phyloP scores from a whole-genome alignment of 30 jellyfish, hydroid and myxozoan genomes.

The Hydractinia echinata region DNA sequence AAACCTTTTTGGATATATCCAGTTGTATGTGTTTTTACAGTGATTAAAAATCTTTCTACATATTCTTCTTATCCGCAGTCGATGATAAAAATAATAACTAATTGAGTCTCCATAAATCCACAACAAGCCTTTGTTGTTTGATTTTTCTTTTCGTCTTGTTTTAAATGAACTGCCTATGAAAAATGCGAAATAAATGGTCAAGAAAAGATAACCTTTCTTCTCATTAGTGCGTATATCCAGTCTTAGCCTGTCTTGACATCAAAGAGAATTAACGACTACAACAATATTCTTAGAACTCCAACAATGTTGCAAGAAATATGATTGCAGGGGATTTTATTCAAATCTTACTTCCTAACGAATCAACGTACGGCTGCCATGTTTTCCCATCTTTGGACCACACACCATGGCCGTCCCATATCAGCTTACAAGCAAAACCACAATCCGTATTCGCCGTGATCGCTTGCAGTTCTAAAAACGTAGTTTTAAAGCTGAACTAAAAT shows the following conservation, averaged over 20 bases:
- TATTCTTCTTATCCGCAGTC: slow-evolving; percentile 42
- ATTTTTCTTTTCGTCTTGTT: neutral
- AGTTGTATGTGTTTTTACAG: slow-evolving; percentile 83
- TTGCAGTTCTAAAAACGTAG: slow-evolving; percentile 28
- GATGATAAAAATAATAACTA: slow-evolving; percentile 71
- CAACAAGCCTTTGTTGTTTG: slow-evolving; percentile 28
- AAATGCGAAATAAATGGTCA: neutral
- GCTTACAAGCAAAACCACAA: slow-evolving; percentile 82
- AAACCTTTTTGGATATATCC: slow-evolving; percentile 92
- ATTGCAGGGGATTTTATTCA: too few species aligned
- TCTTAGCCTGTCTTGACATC: too few species aligned
- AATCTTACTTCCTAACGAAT: neutral
- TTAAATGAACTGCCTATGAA: neutral
- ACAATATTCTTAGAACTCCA: too few species aligned
- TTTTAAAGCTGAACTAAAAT: too few species aligned
- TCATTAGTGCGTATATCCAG: too few species aligned
- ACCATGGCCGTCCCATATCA: slow-evolving; percentile 96
- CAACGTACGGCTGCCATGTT: slow-evolving; percentile 60
- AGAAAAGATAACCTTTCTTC: too few species aligned
- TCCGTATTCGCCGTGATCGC: slow-evolving; percentile 54
- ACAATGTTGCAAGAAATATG: too few species aligned
- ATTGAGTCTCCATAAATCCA: slow-evolving; percentile 98
- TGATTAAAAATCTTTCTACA: slow-evolving; percentile 63
- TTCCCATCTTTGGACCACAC: slow-evolving; percentile 86
- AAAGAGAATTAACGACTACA: too few species aligned